Evolutionary conservation across 64 coral and sea anemone genomes (phyloP).

Genomic region (Acropora tenuis): DNA sequence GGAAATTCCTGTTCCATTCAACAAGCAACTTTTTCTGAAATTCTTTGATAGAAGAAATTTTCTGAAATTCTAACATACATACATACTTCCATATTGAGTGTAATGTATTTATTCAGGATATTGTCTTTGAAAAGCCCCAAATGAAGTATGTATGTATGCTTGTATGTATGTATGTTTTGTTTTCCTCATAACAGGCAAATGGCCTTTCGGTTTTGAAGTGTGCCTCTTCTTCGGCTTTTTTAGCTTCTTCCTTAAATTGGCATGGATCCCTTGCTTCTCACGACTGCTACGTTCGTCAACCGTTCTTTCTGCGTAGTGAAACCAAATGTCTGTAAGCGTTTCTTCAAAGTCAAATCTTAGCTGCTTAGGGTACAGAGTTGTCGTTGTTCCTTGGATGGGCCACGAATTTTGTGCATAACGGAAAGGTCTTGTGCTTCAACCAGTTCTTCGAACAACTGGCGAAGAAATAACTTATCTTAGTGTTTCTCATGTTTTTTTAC

Average conservation of each 20-base stretch:
- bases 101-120: too few species aligned
- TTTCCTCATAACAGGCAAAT: not conserved
- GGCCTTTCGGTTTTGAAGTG: not conserved
- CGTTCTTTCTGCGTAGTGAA: not conserved
- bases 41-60: too few species aligned
- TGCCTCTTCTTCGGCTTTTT: not conserved
- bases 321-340: not conserved
- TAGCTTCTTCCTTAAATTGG: not conserved
- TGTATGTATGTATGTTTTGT: not conserved
- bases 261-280: not conserved
- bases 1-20: too few species aligned
- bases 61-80: too few species aligned
- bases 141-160: too few species aligned
- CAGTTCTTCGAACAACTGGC: not conserved
- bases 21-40: too few species aligned
- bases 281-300: not conserved
- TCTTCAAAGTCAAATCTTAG: not conserved
- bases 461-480: not conserved
- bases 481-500: not conserved
- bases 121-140: too few species aligned
- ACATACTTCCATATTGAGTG: too few species aligned
- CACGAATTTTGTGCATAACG: not conserved
- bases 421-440: not conserved
- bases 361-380: not conserved
- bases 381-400: not conserved